These are phyloP conservation scores for Hippoglossus hippoglossus DNA, from an alignment of 2,797 vertebrate genomes.

Conservation along the genomic window DNA sequence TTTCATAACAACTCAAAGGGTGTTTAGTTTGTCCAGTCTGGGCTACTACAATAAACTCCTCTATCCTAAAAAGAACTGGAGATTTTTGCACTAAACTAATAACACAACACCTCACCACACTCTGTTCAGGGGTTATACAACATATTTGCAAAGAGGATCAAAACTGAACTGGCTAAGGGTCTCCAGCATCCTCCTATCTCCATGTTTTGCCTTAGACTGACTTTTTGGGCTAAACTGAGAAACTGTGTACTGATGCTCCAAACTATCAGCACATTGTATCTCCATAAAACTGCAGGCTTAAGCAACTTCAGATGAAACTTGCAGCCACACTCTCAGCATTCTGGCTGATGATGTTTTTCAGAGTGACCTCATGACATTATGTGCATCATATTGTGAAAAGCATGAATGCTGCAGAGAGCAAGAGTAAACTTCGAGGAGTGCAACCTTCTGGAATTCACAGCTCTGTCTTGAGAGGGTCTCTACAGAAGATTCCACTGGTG, in stretches of 20 bases:
- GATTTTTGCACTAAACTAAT: neutral
- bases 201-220: neutral
- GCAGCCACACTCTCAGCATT: slow-evolving; percentile 4
- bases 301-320: slow-evolving; percentile 6
- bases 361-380: slow-evolving; percentile 8
- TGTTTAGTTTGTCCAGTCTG: too few relatives aligned
- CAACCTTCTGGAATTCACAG: slow-evolving; percentile 45
- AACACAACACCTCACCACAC: slow-evolving; percentile 9
- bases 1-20: too few relatives aligned
- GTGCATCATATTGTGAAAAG: slow-evolving; percentile 2
- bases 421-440: slow-evolving; percentile 42
- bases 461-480: slow-evolving; percentile 24
- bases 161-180: neutral
- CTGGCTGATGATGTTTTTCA: slow-evolving; percentile 4
- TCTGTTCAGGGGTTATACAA: slow-evolving; percentile 27
- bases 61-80: too few relatives aligned
- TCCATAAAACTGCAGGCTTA: neutral
- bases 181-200: slow-evolving; percentile 7
- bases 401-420: slow-evolving; percentile 9
- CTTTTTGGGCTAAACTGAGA: slow-evolving; percentile 16
- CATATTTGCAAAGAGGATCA: slow-evolving; percentile 43
- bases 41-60: too few relatives aligned
- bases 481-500: slow-evolving; percentile 7
- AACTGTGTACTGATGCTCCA: neutral
- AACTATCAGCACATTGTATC: slow-evolving; percentile 2